Conservation (phyloP, 53 echinoderm and acorn worm species). For the Holothuria leucospilota region DNA sequence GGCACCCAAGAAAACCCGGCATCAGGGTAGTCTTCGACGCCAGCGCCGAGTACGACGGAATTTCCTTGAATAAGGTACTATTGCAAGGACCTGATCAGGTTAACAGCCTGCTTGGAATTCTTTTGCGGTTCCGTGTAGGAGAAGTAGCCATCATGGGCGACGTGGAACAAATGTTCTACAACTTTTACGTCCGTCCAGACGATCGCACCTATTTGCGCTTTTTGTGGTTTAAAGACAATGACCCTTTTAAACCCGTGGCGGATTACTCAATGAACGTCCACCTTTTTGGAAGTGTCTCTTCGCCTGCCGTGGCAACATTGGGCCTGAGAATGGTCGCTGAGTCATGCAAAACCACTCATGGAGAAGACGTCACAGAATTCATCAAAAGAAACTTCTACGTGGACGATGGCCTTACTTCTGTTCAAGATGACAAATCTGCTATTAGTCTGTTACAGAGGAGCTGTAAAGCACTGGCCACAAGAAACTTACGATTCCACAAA, state of each 20-base stretch:
- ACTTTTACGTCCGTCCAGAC: conserved; percentile 58
- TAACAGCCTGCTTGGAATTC: conserved; percentile 60
- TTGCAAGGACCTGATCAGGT: conserved; percentile 69
- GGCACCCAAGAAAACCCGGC: conserved; percentile 51
- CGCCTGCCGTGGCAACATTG: conserved; percentile 61
- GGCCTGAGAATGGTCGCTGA: conserved; percentile 58
- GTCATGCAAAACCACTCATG: not conserved
- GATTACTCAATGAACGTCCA: conserved; percentile 59
- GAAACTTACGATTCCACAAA: conserved; percentile 53
- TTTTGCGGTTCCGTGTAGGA: conserved; percentile 55
- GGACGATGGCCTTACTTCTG: conserved; percentile 61
- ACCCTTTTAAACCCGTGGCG: conserved; percentile 24
- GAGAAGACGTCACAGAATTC: conserved; percentile 56
- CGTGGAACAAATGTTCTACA: conserved; percentile 73
- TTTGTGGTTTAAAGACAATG: conserved; percentile 67
- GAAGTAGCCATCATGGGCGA: conserved; percentile 70
- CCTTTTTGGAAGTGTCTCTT: conserved; percentile 56
- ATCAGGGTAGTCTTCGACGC: conserved; percentile 66
- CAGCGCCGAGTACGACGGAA: conserved; percentile 48
- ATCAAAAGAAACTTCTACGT: conserved; percentile 67
- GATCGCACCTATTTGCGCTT: conserved; percentile 59
- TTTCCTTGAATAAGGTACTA: no score
- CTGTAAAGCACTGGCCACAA: conserved; percentile 44
- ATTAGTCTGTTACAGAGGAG: conserved; percentile 54
- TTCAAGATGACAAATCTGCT: conserved; percentile 33